phyloP scores from a whole-genome alignment of 2,797 vertebrate species.

The Esox lucius region DNA sequence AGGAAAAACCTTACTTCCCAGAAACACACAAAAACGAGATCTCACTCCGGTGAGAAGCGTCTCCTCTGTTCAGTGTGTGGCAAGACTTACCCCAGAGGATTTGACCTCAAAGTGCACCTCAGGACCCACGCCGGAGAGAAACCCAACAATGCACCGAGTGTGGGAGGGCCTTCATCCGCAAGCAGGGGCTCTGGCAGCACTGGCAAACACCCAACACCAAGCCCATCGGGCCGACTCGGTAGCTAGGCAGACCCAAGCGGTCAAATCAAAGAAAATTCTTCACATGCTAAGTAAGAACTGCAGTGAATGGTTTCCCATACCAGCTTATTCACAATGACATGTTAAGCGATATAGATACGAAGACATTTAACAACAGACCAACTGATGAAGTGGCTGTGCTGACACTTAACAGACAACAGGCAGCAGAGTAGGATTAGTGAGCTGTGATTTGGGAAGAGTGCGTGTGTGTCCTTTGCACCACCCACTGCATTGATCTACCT shows the following conservation, averaged over 20 bases:
- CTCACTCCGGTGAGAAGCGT: conserved; percentile 65
- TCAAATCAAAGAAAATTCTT: too few species aligned
- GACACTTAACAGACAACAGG: too few species aligned
- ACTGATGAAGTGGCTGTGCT: too few species aligned
- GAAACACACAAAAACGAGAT: conserved; percentile 40
- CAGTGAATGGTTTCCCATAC: too few species aligned
- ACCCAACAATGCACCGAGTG: conserved; percentile 64
- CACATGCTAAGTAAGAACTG: too few species aligned
- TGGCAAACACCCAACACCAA: conserved; percentile 63
- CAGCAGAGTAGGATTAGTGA: too few species aligned
- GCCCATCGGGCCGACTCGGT: conserved; percentile 64
- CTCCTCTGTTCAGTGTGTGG: conserved; percentile 71
- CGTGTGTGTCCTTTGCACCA: too few species aligned
- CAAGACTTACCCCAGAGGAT: conserved; percentile 39
- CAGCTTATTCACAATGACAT: too few species aligned
- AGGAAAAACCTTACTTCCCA: not conserved
- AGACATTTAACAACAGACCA: too few species aligned
- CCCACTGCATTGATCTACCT: too few species aligned
- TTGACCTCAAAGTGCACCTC: conserved; percentile 66
- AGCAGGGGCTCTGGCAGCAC: conserved; percentile 69
- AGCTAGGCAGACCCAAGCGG: conserved; percentile 58
- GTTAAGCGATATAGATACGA: too few species aligned
- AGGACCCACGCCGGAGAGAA: conserved; percentile 69
- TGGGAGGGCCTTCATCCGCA: conserved; percentile 71
- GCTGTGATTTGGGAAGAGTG: too few species aligned